Base-by-base conservation (phyloP, 2,113 vertebrate species). In the Oenanthe melanoleuca region DNA sequence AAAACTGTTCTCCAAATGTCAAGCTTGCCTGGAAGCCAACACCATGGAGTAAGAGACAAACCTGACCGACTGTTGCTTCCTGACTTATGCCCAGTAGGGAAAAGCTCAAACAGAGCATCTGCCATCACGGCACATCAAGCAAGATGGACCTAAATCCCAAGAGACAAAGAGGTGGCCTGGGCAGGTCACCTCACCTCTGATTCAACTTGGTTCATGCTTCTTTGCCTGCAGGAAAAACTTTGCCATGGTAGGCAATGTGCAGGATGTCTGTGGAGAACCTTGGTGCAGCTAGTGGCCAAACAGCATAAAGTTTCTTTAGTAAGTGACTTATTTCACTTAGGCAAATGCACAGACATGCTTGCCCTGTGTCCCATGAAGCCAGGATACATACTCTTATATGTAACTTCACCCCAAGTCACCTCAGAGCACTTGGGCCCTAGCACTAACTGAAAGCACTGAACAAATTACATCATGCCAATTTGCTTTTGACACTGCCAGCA, bases 21-120 rank as follows among this genome's bases (percentile, higher is more conserved):
- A 91, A 69, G n/a, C 50, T 82, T 88, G 66, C 69, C 72, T 95
- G 72, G 84, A 78, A 95, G 57, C 47, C 57, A 85, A 21, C 55
- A 65, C n/a, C 63, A 61, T 3, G 22, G 64, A 91, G 37, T 34
- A 84, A 91, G 55, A 84, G 28, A 70, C 42, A 88, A 66, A 88
- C n/a, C 17, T 79, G 42, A 23, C 21, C 6, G 33, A 38, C 34
- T 84, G 21, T 4, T 79, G 59, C 57, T 89, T 91, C 57, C 37
- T 9, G 42, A 80, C 8, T 42, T 26, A 47, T 10, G 38, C 45
- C 31, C 78, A 53, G 57, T 40, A 49, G 5, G 5, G 55, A 53
- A 64, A 82, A 72, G 44, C 64, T 40, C 57, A 56, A 44, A 81
- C 34, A 61, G 37, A 82, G 44, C 31, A 79, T 14, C 52, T 61